Percentiles rank a stretch among this genome's conserved stretches.
phyloP scores from a whole-genome alignment of 1,140 invertebrate genomes.

The Eriosoma lanigerum region DNA sequence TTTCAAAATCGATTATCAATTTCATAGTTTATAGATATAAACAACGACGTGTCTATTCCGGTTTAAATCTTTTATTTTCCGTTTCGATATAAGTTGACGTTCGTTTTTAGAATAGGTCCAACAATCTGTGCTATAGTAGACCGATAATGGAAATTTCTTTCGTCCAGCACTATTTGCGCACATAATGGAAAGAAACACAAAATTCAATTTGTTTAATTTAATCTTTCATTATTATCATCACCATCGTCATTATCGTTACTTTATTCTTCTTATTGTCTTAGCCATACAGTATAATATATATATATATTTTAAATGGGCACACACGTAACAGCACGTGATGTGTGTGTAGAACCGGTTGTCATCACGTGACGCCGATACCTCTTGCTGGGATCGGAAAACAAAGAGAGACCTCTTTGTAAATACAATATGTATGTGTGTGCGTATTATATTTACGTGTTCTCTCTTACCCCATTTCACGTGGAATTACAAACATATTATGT shows the following conservation, averaged over 20 bases:
- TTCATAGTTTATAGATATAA: too few species aligned
- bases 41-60: too few species aligned
- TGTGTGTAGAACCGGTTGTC: conserved; percentile 38
- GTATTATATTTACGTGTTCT: neutral
- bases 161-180: too few species aligned
- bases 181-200: too few species aligned
- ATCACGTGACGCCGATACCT: conserved; percentile 33
- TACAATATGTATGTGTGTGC: too few species aligned
- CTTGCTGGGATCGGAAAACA: conserved; percentile 31
- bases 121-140: too few species aligned
- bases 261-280: neutral
- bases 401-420: conserved; percentile 34
- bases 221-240: neutral
- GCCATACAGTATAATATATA: neutral
- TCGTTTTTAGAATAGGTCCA: too few species aligned
- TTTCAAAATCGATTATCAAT: too few species aligned
- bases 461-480: neutral
- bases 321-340: conserved; percentile 8
- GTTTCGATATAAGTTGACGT: too few species aligned
- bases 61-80: too few species aligned
- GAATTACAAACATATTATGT: neutral
- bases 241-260: neutral
- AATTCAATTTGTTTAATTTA: neutral
- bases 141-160: too few species aligned
- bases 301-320: neutral